Evolutionary conservation across 2,113 vertebrate species (phyloP), one percentile per base, ranked within the genome.

Genomic region (Xiphophorus hellerii): DNA sequence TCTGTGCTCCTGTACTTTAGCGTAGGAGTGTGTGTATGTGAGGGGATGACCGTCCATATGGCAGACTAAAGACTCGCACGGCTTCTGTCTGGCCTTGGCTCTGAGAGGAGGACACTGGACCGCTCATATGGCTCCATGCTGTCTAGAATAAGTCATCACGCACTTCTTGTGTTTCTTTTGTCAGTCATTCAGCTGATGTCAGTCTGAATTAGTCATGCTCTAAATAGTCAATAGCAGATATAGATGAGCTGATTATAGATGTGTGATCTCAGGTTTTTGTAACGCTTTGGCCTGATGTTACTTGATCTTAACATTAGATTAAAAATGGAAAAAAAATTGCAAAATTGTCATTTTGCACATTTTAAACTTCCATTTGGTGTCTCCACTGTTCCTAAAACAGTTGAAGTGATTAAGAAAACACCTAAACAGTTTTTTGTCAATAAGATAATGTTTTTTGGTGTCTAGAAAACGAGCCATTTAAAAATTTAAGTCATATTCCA

Each of bases 71-170:
- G 77, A 78, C 62, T 86, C 77, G 67, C 82, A 61, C 87, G 69
- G 88, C 83, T 88, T 71, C 87, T 81, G 88, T 89, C 84, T 89
- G 88, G 90, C 87, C 85, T 84, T 86, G 88, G 72, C 61, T 89
- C 31, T 81, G 79, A 76, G 85, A 69, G 67, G 85, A 69, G 65
- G 81, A 77, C 44, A 13, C 10, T 4, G 30, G 74, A 35, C 82
- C 17, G 4, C 62, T 83, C 58, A 6, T n/a, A 30, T 76, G 85
- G 83, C 82, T 89, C 85, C 75, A 81, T 87, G 76, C 62, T 80
- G 78, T 86, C 88, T 85, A 72, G 76, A 81, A 70, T 68, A 78
- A 85, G 81, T 84, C 77, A 84, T 87, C 77, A 66, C 63, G 42
- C 60, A 51, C 51, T 42, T 29, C 68, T 74, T 27, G 28, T 72